A percentile compares a stretch with the other conserved stretches of the same genome.
Conservation (phyloP, 2,888 invertebrate species). For the Cantharis rustica region DNA sequence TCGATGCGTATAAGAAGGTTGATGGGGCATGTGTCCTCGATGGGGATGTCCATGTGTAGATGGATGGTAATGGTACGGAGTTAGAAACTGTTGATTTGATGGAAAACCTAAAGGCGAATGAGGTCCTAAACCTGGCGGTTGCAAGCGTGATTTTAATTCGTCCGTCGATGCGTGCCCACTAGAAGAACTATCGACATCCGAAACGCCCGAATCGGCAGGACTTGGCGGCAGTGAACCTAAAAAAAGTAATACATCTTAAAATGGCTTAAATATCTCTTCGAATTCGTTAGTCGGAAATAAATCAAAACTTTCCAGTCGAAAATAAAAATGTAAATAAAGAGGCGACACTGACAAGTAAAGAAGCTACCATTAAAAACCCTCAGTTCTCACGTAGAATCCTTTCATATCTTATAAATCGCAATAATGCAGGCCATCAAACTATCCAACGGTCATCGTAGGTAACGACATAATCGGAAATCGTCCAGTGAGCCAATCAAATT, state of each 20-base stretch:
- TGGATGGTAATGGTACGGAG: constrained; percentile 67
- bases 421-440: constrained; percentile 41
- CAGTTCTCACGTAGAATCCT: constrained; percentile 53
- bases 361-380: constrained; percentile 44
- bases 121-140: constrained; percentile 61
- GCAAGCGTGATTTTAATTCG: constrained; percentile 86
- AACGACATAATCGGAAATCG: constrained; percentile 57
- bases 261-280: not conserved
- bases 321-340: constrained; percentile 55
- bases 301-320: constrained; percentile 54
- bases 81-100: constrained; percentile 62
- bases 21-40: constrained; percentile 38
- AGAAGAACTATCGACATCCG: constrained; percentile 94
- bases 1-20: constrained; percentile 45
- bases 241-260: not conserved
- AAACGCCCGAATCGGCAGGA: constrained; percentile 96
- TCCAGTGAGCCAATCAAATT: constrained; percentile 38
- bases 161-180: constrained; percentile 74
- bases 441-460: constrained; percentile 55
- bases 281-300: constrained; percentile 44
- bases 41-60: constrained; percentile 38
- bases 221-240: constrained; percentile 94
- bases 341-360: constrained; percentile 43
- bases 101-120: constrained; percentile 55
- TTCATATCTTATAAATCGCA: constrained; percentile 48